Base-by-base conservation (phyloP, 2,888 invertebrate genomes). In the Abscondita cerata region DNA sequence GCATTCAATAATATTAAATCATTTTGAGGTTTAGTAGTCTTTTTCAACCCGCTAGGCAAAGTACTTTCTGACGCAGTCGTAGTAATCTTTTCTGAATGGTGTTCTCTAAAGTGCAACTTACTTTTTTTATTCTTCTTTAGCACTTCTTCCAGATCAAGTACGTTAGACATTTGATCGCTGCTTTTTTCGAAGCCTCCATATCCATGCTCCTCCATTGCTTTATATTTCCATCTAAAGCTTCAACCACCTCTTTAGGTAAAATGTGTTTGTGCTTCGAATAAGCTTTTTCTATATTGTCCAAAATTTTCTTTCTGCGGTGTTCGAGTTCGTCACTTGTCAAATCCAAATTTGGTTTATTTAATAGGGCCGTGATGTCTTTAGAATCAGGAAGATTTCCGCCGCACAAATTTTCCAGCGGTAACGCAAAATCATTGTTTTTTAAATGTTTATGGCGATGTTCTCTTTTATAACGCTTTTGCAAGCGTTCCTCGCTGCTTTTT, bases 211-310 rank as follows among this genome's bases (percentile, higher is more conserved):
- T 44, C 44, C 44, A 44, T 18, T 44, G 16, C 18, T 44, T 16
- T 44, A 44, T 44, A 44, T 44, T 44, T 44, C 44, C 2, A 8
- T 44, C 18, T 18, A 44, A 44, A 3, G 44, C 50, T 36, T 51
- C 50, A 6, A n/a, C 50, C 1, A 18, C 36, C 18, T 36, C 50
- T 18, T 16, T 36, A 16, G 50, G 18, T 8, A 34, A 15, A 36
- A 51, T 36, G 34, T 34, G 34, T 51, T 51, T 51, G 18, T 51
- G 50, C 6, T 51, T 51, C 12, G 31, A 51, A 34, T 16, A 16
- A 15, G 34, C 36, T 19, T 16, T 51, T n/a, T 51, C 50, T 44
- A 44, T 44, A 44, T 44, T 18, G n/a, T 44, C 44, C 11, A 44
- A 19, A 11, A 44, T 44, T 18, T n/a, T 44, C 19, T 44, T 44